Evolutionary conservation across 1,140 invertebrate species (phyloP).

Genomic region (Zophobas atratus): DNA sequence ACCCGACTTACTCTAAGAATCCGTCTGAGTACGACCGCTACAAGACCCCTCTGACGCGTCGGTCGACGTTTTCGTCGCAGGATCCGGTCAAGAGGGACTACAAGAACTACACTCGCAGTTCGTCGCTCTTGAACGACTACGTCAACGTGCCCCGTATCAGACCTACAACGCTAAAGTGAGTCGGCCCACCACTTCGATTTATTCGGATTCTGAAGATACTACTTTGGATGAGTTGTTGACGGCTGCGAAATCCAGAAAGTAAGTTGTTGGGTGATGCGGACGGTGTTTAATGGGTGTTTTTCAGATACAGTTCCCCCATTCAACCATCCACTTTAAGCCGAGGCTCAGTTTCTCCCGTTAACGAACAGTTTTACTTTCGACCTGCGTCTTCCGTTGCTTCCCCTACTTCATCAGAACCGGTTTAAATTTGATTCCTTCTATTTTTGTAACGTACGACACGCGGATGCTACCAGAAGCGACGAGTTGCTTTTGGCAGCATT

Average conservation of each 20-base stretch:
- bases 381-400: conserved; percentile 54
- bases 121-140: conserved; percentile 64
- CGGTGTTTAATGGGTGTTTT: conserved; percentile 19
- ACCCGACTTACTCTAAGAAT: conserved; percentile 49
- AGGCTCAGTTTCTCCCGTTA: conserved; percentile 60
- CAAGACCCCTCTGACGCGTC: conserved; percentile 43
- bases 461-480: too few relatives aligned
- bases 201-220: conserved; percentile 61
- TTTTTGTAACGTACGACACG: background rate
- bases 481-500: too few relatives aligned
- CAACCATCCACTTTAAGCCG: conserved; percentile 58
- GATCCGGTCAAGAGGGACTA: conserved; percentile 53
- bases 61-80: conserved; percentile 17
- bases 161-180: conserved; percentile 63
- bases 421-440: conserved; percentile 49
- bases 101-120: conserved; percentile 61
- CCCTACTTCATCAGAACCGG: conserved; percentile 55
- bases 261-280: background rate
- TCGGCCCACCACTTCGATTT: conserved; percentile 55
- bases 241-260: conserved; percentile 60
- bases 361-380: conserved; percentile 52
- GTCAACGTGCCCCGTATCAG: conserved; percentile 64
- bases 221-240: conserved; percentile 58
- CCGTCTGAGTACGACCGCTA: conserved; percentile 60
- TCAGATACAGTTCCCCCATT: conserved; percentile 59